Evolutionary conservation across 2,888 invertebrate genomes (phyloP), one percentile per base, ranked within the genome.

Genomic region (Mythimna albipuncta): DNA sequence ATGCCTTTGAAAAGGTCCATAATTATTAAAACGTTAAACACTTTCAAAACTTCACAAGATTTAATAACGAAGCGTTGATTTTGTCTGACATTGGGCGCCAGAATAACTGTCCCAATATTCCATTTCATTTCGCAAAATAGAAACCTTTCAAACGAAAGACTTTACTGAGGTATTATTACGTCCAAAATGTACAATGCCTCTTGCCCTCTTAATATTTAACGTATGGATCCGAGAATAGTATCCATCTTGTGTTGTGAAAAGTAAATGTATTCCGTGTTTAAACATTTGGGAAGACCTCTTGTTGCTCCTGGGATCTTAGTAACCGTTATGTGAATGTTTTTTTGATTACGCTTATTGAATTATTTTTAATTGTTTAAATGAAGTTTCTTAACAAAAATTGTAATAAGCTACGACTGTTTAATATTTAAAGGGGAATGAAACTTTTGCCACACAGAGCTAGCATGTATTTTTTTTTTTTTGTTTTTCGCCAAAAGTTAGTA

Each of bases 201-300:
- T 11, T 54, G 13, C 21, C 41, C 5, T 58, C 26, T 70, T 26
- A 41, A 21, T 6, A 3, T 38, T 63, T 38, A 63, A 63, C 26
- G 41, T 59, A 70, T 54, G 21, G 21, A 54, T 6, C 72, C 3
- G 63, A 78, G 71, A 38, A 32, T 52, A 70, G 52, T 41, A 58
- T 52, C 38, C 21, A 38, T 64, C 38, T 78, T 21, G n/a, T 26
- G 21, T 19, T 38, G 19, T 54, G 19, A 63, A 59, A 59, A 38
- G 38, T 32, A 38, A 64, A 59, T 64, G 44, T 47, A 21, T 55
- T 54, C 35, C 2, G 47, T 13, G 16, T 32, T 41, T 64, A 55
- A 78, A 64, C n/a, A 64, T 72, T 71, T 54, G 59, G 21, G 11
- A 52, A 47, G 6, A 78, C 21, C 54, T 75, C 32, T 32, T 78